Evolutionary conservation across 2,888 invertebrate species (phyloP), one percentile per base, ranked within the genome.

Genomic region (Ptychoptera contaminata): DNA sequence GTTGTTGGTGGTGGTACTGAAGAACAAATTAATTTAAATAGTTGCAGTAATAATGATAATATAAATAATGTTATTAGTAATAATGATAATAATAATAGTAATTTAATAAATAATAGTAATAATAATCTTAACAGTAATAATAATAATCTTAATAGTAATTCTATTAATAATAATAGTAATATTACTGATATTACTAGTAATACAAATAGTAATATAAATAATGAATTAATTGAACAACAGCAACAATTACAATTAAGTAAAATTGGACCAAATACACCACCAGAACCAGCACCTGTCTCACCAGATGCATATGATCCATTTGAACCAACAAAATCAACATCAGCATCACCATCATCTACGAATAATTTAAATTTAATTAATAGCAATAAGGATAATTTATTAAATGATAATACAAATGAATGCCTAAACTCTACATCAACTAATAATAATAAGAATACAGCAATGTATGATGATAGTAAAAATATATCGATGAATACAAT

Each of bases 231-330:
- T 49, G 50, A 52, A 14, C 55, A 56, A 49, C 53, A 51, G 10
- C 51, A 56, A 51, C 52, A 56, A 54, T 43, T 46, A 47, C 58
- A 49, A 42, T 52, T 50, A 4, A 60, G 67, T 47, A 73, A 74
- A 52, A 76, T 75, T 55, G 81, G 81, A 0, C 82, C 82, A 0
- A 81, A 81, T 56, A 82, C 82, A 5, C 81, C 81, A 1, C 79
- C 78, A 42, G 73, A 72, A 47, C 77, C 77, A 8, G 76, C 77
- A 1, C 77, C 77, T 1, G 77, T 77, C 48, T 78, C 83, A 11
- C 84, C 84, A 1, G 85, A 86, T 62, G 86, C 79, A 3, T 90
- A 90, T 63, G 88, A 90, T 75, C 90, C 90, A 2, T 90, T 87
- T 63, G 88, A 90, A 64, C 90, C 90, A 1, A 88, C 90, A 8